Evolutionary conservation across 1,140 invertebrate genomes (phyloP).

Genomic region (Dreissena polymorpha): DNA sequence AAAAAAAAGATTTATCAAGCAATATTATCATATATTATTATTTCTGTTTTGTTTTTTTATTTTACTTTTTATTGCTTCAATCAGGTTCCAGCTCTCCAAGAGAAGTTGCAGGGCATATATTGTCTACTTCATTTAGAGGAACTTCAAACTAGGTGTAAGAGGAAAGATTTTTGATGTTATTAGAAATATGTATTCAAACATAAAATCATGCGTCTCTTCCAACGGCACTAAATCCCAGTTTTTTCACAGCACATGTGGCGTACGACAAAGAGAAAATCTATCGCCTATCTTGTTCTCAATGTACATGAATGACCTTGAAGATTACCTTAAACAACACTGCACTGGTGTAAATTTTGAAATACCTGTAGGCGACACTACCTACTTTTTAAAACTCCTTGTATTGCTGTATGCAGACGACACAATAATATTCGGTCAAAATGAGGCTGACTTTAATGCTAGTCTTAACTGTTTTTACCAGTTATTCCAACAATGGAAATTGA

Average conservation of each 20-base stretch:
- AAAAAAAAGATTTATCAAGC: too few relatives aligned
- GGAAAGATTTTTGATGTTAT: constrained; percentile 3
- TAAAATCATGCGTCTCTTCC: constrained; percentile 17
- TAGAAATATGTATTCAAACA: constrained; percentile 8
- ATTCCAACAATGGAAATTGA: constrained; percentile 3
- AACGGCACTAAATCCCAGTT: not conserved
- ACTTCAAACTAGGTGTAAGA: too few relatives aligned
- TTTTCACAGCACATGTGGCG: constrained; percentile 3
- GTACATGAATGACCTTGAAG: constrained; percentile 15
- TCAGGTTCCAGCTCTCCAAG: too few relatives aligned
- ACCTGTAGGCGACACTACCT: not conserved
- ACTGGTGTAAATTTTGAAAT: not conserved
- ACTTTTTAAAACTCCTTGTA: constrained; percentile 21
- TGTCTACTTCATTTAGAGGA: too few relatives aligned
- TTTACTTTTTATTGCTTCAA: too few relatives aligned
- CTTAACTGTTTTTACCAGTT: not conserved
- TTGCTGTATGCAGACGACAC: constrained; percentile 33
- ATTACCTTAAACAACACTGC: not conserved
- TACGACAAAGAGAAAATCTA: constrained; percentile 19
- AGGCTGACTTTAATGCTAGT: not conserved
- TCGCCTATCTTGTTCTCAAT: constrained; percentile 24
- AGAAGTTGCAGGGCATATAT: too few relatives aligned
- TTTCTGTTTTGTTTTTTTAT: too few relatives aligned
- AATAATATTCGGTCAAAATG: not conserved
- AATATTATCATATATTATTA: too few relatives aligned